phyloP scores from a whole-genome alignment of 1,140 invertebrate species.

The Drosophila orena region DNA sequence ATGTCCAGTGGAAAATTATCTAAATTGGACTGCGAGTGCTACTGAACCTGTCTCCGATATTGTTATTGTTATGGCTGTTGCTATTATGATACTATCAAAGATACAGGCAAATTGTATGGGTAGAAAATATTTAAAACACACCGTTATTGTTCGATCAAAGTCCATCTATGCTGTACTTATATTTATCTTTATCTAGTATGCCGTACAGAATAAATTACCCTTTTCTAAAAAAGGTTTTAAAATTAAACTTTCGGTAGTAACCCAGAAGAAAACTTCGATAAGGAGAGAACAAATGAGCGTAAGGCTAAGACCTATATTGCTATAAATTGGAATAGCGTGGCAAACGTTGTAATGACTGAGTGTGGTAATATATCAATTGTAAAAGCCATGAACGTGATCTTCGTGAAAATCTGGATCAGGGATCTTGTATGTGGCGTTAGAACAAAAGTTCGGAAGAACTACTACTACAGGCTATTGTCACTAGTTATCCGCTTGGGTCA shows the following conservation, averaged over 20 bases:
- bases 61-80: slow-evolving; percentile 21
- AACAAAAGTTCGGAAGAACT: slow-evolving; percentile 20
- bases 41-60: slow-evolving; percentile 6
- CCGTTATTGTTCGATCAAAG: no score
- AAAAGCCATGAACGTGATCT: slow-evolving; percentile 17
- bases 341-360: slow-evolving; percentile 5
- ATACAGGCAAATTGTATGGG: background rate
- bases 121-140: background rate
- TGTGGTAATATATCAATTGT: background rate
- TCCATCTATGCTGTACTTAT: background rate
- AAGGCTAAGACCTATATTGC: slow-evolving; percentile 3
- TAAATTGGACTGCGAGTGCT: slow-evolving; percentile 56
- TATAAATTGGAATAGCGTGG: slow-evolving; percentile 11
- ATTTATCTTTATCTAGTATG: background rate
- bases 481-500: slow-evolving; percentile 54
- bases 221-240: background rate
- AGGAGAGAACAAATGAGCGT: slow-evolving; percentile 4
- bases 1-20: slow-evolving; percentile 60
- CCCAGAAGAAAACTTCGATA: background rate
- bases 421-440: slow-evolving; percentile 24
- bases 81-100: slow-evolving; percentile 5
- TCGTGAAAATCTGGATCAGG: slow-evolving; percentile 22
- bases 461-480: slow-evolving; percentile 52
- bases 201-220: no score
- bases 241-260: background rate